Percentiles rank a stretch among this genome's conserved stretches.
Evolutionary conservation across 2,888 invertebrate species (phyloP).

Genomic region (Drosophila parthenogenetica): DNA sequence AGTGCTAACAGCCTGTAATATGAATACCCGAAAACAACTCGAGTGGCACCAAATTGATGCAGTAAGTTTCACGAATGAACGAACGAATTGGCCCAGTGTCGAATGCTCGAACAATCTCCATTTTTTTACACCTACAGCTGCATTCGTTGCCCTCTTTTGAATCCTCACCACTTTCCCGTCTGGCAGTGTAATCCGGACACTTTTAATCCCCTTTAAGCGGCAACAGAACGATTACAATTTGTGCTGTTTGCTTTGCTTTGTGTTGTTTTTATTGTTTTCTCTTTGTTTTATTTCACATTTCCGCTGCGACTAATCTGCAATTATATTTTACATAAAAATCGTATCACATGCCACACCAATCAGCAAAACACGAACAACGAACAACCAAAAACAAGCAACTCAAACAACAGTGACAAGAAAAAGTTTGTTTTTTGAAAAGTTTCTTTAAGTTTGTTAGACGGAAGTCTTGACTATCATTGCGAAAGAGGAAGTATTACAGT

Average conservation of each 20-base stretch:
- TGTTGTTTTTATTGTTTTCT: conserved; percentile 7
- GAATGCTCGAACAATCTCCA: conserved; percentile 8
- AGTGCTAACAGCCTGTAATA: conserved; percentile 10
- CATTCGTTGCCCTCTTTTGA: not conserved
- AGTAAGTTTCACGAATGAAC: conserved; percentile 5
- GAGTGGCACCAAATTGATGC: conserved; percentile 5
- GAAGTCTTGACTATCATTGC: conserved; percentile 37
- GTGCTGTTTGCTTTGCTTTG: conserved; percentile 36
- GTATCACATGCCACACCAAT: conserved; percentile 63
- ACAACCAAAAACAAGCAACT: conserved; percentile 1
- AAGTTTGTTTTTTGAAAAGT: conserved; percentile 43
- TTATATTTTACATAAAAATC: conserved; percentile 79
- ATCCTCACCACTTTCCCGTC: not conserved
- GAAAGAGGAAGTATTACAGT: conserved; percentile 26
- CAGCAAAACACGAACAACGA: conserved; percentile 25
- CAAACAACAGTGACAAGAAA: conserved; percentile 8
- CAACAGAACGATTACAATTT: conserved; percentile 65
- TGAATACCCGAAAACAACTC: conserved; percentile 16
- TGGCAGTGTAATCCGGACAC: conserved; percentile 41
- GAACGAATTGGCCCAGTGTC: conserved; percentile 19
- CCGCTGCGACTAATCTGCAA: conserved; percentile 75
- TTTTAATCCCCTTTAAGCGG: conserved; percentile 74
- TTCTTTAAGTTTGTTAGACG: conserved; percentile 50
- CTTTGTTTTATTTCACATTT: conserved; percentile 55
- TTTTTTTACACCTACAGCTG: conserved; percentile 2